phyloP scores from a whole-genome alignment of 2,113 vertebrate species.

The Zeus faber region DNA sequence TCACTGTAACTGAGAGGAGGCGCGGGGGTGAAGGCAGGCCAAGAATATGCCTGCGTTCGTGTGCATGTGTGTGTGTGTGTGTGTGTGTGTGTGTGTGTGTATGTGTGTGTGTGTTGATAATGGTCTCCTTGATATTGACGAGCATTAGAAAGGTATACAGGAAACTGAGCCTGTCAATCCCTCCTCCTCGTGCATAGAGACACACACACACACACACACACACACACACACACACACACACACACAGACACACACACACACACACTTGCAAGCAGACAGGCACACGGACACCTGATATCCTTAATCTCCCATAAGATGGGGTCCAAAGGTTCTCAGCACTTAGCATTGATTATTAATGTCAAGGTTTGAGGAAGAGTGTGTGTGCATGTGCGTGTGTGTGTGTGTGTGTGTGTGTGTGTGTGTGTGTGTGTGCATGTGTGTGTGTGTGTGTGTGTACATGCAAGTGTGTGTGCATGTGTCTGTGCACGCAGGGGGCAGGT shows the following conservation, averaged over 20 bases:
- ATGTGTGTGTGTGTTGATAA: slow-evolving; percentile 44
- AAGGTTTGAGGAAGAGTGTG: slow-evolving; percentile 42
- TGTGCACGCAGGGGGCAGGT: background rate
- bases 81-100: slow-evolving; percentile 1
- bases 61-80: background rate
- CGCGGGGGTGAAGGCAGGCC: too few relatives aligned
- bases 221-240: too few relatives aligned
- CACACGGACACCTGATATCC: slow-evolving; percentile 1
- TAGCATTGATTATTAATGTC: slow-evolving; percentile 74
- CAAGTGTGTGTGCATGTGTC: background rate
- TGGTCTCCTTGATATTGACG: slow-evolving; percentile 52
- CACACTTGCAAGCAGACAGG: background rate
- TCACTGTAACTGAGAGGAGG: too few relatives aligned
- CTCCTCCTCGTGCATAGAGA: too few relatives aligned
- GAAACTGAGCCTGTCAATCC: too few relatives aligned
- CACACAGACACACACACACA: too few relatives aligned
- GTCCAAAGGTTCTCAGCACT: slow-evolving; percentile 60
- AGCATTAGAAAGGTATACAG: slow-evolving; percentile 46
- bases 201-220: too few relatives aligned
- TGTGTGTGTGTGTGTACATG: background rate
- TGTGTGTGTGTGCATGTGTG: background rate
- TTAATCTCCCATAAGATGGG: slow-evolving; percentile 20
- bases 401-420: background rate
- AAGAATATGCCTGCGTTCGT: background rate
- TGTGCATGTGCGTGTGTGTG: slow-evolving; percentile 31